These are phyloP conservation scores for Xyliphius kryptos DNA, from an alignment of 2,113 vertebrate species.

Conservation along the genomic window DNA sequence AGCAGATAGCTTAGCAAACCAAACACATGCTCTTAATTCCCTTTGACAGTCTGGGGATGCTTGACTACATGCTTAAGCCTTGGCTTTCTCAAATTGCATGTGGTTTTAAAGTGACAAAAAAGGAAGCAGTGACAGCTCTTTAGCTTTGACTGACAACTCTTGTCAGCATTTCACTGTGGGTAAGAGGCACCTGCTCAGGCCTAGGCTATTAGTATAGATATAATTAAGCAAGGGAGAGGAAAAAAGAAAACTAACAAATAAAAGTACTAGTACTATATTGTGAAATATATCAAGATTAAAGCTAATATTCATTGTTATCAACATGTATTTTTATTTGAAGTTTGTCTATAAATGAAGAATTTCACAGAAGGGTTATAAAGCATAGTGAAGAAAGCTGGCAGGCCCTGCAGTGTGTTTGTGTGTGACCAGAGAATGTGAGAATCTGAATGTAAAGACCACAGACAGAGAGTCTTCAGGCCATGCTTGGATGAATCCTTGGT, in stretches of 20 bases:
- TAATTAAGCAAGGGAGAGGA: slow-evolving; percentile 62
- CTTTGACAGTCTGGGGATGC: slow-evolving; percentile 56
- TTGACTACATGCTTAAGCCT: slow-evolving; percentile 64
- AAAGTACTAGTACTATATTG: too few species aligned
- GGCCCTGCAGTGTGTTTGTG: slow-evolving; percentile 7
- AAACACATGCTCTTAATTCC: slow-evolving; percentile 52
- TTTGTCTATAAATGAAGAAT: too few species aligned
- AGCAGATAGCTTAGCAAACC: slow-evolving; percentile 42
- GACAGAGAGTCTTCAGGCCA: slow-evolving; percentile 33
- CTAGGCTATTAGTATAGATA: slow-evolving; percentile 56
- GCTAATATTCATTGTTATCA: too few species aligned
- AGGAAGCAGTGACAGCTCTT: slow-evolving; percentile 57
- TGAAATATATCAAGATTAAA: too few species aligned
- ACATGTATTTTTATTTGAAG: too few species aligned
- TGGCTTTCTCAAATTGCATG: slow-evolving; percentile 61
- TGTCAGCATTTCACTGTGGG: slow-evolving; percentile 59
- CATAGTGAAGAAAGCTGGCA: slow-evolving; percentile 3
- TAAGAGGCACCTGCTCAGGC: slow-evolving; percentile 62
- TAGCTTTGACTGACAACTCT: slow-evolving; percentile 65
- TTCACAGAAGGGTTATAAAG: too few species aligned
- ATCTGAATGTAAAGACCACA: slow-evolving; percentile 27
- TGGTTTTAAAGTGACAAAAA: slow-evolving; percentile 60
- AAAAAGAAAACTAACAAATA: too few species aligned
- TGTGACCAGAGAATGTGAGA: slow-evolving; percentile 16
- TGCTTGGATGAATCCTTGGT: slow-evolving; percentile 40